A percentile compares a stretch with the other conserved stretches of the same genome.
These are phyloP conservation scores for Ondatra zibethicus DNA, from an alignment of 2,113 vertebrate species.

Conservation along the genomic window DNA sequence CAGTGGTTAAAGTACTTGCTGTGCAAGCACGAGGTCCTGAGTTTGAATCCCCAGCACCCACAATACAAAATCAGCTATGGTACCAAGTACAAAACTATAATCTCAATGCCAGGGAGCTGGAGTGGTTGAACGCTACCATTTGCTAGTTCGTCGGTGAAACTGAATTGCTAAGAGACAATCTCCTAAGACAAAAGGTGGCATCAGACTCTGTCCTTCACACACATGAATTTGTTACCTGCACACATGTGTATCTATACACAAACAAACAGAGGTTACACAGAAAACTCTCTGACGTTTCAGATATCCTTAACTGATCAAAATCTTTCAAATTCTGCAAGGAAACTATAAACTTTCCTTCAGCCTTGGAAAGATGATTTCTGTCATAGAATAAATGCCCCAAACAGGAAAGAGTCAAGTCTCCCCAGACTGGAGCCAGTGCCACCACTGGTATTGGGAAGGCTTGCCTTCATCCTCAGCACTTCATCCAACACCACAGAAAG, in stretches of 20 bases:
- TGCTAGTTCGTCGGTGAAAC: background rate
- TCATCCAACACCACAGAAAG: background rate
- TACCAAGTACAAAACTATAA: background rate
- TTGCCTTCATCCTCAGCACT: background rate
- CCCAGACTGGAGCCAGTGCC: background rate
- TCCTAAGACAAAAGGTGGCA: background rate
- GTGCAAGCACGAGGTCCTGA: background rate
- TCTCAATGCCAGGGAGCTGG: background rate
- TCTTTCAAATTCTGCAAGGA: background rate
- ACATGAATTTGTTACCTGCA: background rate
- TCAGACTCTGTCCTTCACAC: background rate
- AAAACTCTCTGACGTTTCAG: background rate
- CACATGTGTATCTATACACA: too few relatives aligned
- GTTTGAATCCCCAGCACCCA: background rate
- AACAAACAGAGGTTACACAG: background rate
- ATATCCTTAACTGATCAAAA: slow-evolving; percentile 24
- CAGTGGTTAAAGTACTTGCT: background rate
- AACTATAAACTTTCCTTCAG: background rate
- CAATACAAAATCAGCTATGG: background rate
- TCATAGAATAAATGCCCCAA: background rate
- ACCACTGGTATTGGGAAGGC: background rate
- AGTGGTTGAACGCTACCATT: background rate
- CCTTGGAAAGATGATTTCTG: background rate
- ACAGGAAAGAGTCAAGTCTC: background rate
- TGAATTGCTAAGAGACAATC: background rate